Conservation (phyloP, 1,140 invertebrate species). For the Drosophila carrolli region DNA sequence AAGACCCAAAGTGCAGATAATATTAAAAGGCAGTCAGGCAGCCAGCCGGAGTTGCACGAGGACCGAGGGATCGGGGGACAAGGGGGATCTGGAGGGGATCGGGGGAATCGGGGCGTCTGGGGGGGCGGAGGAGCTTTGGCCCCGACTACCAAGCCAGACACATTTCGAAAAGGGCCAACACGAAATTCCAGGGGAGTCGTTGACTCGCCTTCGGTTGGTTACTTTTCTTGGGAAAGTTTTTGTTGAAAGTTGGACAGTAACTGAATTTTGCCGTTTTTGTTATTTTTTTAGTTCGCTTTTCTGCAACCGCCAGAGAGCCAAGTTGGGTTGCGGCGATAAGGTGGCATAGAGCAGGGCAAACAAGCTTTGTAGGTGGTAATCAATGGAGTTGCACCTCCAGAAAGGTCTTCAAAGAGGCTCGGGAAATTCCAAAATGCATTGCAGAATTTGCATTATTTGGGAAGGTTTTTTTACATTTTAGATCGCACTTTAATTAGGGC, state of each 20-base stretch:
- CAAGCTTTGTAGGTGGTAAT: slow-evolving; percentile 50
- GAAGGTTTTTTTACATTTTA: too few relatives aligned
- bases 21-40: slow-evolving; percentile 80
- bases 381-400: slow-evolving; percentile 34
- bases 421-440: not conserved
- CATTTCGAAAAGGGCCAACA: slow-evolving; percentile 83
- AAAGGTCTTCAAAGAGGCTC: not conserved
- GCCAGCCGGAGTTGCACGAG: slow-evolving; percentile 50
- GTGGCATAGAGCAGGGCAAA: slow-evolving; percentile 44
- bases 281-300: slow-evolving; percentile 35
- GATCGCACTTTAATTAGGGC: too few relatives aligned
- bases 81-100: not conserved
- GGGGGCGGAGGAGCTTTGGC: slow-evolving; percentile 40
- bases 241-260: slow-evolving; percentile 72
- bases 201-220: slow-evolving; percentile 71
- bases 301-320: slow-evolving; percentile 50
- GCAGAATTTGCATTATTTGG: not conserved
- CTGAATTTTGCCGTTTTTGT: slow-evolving; percentile 57
- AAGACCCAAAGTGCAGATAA: slow-evolving; percentile 81
- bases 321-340: slow-evolving; percentile 34
- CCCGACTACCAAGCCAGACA: slow-evolving; percentile 61
- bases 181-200: slow-evolving; percentile 81
- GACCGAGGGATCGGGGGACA: slow-evolving; percentile 5
- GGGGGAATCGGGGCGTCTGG: slow-evolving; percentile 1
- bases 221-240: slow-evolving; percentile 83